A percentile compares a stretch with the other conserved stretches of the same genome.
Conservation (phyloP, 2,113 vertebrate genomes). For the Hemiscyllium ocellatum region DNA sequence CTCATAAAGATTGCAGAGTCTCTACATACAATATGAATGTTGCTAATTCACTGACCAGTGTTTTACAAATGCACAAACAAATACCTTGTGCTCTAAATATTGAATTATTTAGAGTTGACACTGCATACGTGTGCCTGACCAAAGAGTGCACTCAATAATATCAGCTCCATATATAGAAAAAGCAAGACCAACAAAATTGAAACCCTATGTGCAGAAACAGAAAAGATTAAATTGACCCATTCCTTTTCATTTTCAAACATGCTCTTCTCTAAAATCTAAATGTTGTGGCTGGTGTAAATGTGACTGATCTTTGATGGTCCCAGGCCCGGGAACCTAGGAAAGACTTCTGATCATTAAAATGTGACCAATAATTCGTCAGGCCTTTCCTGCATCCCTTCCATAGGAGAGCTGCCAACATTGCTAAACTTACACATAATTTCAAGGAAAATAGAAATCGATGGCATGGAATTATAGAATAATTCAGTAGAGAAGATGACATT, state of each 20-base stretch:
- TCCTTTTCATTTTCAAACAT: neutral
- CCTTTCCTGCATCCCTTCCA: neutral
- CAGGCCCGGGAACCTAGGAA: neutral
- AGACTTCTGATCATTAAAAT: neutral
- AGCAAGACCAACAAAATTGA: neutral
- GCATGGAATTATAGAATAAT: too few species aligned
- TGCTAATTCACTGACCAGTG: neutral
- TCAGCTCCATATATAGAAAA: neutral
- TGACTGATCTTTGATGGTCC: neutral
- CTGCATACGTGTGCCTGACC: neutral
- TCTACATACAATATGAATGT: neutral
- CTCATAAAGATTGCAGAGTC: neutral
- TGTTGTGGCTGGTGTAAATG: neutral
- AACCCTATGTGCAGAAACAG: neutral
- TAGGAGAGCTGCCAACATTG: neutral
- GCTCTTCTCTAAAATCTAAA: neutral
- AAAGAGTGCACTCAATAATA: neutral
- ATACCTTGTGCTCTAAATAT: neutral
- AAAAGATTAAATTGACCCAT: neutral
- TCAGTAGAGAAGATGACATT: too few species aligned
- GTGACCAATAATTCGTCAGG: neutral
- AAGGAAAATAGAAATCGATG: neutral
- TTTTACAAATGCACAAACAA: neutral
- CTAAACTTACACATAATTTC: neutral
- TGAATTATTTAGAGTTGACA: neutral